A percentile compares a stretch with the other conserved stretches of the same genome.
These are phyloP conservation scores for Parnassius smintheus DNA, from an alignment of 2,888 invertebrate genomes.

Conservation along the genomic window DNA sequence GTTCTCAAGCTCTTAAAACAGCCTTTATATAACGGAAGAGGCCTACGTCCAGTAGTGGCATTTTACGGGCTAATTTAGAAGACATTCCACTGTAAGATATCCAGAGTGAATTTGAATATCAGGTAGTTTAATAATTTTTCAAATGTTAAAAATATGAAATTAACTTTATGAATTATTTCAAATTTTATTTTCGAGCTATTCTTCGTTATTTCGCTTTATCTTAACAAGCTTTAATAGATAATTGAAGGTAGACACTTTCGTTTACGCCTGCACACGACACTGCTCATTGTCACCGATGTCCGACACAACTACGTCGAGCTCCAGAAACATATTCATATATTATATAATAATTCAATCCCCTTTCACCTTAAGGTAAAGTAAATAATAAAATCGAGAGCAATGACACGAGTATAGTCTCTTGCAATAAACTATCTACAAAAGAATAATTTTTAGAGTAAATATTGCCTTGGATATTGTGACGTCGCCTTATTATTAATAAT, in stretches of 20 bases:
- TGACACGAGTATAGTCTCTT: slow-evolving; percentile 24
- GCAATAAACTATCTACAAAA: slow-evolving; percentile 1
- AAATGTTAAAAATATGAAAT: too few relatives aligned
- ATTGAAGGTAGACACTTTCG: slow-evolving; percentile 27
- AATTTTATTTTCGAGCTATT: neutral
- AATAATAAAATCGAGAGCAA: slow-evolving; percentile 22
- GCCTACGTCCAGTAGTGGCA: too few relatives aligned
- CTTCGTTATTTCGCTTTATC: slow-evolving; percentile 8
- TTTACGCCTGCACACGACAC: slow-evolving; percentile 40
- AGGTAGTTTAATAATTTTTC: too few relatives aligned
- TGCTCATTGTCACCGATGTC: slow-evolving; percentile 35
- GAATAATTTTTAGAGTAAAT: too few relatives aligned
- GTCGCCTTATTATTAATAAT: too few relatives aligned
- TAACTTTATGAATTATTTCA: too few relatives aligned
- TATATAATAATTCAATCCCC: slow-evolving; percentile 16
- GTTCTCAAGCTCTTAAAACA: too few relatives aligned
- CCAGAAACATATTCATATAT: slow-evolving; percentile 24
- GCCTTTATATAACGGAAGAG: too few relatives aligned
- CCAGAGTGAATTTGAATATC: too few relatives aligned
- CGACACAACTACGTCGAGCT: slow-evolving; percentile 12
- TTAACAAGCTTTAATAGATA: slow-evolving; percentile 27
- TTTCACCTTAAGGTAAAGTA: slow-evolving; percentile 21
- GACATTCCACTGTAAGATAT: too few relatives aligned
- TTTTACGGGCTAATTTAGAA: too few relatives aligned
- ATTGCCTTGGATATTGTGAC: too few relatives aligned